phyloP scores from a whole-genome alignment of 2,888 invertebrate species.

The Tyria jacobaeae region DNA sequence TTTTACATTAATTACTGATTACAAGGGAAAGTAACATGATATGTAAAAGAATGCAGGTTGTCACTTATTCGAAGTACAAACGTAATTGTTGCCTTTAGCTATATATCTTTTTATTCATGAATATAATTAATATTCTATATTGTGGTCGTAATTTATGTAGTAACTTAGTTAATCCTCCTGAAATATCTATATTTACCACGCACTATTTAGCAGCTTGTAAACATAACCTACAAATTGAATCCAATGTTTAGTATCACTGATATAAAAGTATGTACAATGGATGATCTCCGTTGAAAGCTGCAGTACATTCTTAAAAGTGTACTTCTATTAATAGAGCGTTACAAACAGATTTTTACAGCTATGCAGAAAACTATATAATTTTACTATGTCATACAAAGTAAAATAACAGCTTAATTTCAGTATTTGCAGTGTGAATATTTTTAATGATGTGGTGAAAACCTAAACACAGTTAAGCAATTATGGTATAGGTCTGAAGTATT shows the following conservation, averaged over 20 bases:
- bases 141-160: constrained; percentile 2
- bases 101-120: constrained; percentile 16
- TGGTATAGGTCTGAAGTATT: too few relatives aligned
- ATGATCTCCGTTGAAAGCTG: background rate
- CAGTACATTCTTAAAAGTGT: background rate
- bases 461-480: too few relatives aligned
- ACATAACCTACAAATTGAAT: constrained; percentile 79
- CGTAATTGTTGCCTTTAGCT: constrained; percentile 34
- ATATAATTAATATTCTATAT: constrained; percentile 15
- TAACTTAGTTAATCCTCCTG: constrained; percentile 8
- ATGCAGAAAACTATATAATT: background rate
- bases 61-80: constrained; percentile 62
- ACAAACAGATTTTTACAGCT: background rate
- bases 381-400: background rate
- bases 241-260: constrained; percentile 31
- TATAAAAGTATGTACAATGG: too few relatives aligned
- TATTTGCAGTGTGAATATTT: background rate
- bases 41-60: constrained; percentile 70
- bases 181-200: constrained; percentile 39
- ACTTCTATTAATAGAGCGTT: background rate
- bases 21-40: constrained; percentile 68
- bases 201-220: constrained; percentile 73
- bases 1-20: constrained; percentile 41
- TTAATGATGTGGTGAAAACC: too few relatives aligned
- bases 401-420: background rate